A percentile compares a stretch with the other conserved stretches of the same genome.
Evolutionary conservation across 2,113 vertebrate species (phyloP).

Genomic region (Erythrolamprus reginae): DNA sequence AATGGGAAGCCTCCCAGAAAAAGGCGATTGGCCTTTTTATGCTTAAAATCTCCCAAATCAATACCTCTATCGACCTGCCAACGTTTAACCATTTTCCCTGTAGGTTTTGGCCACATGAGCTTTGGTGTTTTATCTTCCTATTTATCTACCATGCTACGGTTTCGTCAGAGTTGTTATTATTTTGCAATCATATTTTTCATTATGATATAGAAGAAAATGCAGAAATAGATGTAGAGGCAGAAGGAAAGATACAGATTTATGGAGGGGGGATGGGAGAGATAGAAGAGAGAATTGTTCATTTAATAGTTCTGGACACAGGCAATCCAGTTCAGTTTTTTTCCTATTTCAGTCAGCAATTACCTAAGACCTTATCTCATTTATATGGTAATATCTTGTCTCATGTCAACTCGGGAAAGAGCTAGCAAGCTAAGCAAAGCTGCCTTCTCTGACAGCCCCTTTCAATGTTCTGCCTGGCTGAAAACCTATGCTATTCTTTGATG

Average conservation of each 20-base stretch:
- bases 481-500: slow-evolving; percentile 9
- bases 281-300: slow-evolving; percentile 9
- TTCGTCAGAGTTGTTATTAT: neutral
- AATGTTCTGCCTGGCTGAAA: neutral
- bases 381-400: slow-evolving; percentile 70
- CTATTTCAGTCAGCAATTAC: slow-evolving; percentile 65
- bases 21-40: neutral
- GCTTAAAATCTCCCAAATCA: neutral
- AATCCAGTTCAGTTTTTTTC: slow-evolving; percentile 49
- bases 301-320: slow-evolving; percentile 40
- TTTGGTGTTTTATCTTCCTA: neutral
- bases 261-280: neutral
- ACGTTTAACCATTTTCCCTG: neutral
- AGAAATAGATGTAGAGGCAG: neutral
- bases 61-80: neutral
- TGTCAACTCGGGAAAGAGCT: slow-evolving; percentile 49
- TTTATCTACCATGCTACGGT: neutral
- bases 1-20: neutral
- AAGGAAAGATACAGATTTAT: neutral
- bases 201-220: neutral
- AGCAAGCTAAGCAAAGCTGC: slow-evolving; percentile 40
- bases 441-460: slow-evolving; percentile 39
- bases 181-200: neutral
- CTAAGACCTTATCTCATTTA: slow-evolving; percentile 71
- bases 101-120: neutral